Percentiles rank a stretch among this genome's conserved stretches.
Conservation (phyloP, 92 coral and sea anemone species). For the Muricea muricata region DNA sequence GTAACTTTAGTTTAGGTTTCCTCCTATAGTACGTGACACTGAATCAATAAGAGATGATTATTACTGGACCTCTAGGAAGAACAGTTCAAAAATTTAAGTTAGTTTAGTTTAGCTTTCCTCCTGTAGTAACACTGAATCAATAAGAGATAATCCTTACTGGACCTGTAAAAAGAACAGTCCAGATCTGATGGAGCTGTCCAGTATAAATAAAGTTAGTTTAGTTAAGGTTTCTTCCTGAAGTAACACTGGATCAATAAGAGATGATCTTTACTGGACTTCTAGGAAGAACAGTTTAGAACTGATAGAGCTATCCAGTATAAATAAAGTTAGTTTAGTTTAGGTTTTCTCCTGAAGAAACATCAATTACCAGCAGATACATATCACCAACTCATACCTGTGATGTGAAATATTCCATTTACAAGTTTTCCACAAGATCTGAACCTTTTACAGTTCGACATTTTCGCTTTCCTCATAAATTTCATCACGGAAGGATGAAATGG, state of each 20-base stretch:
- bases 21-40: background rate
- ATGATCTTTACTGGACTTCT: background rate
- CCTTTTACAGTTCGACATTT: background rate
- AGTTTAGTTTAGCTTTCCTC: background rate
- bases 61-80: too few species aligned
- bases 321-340: background rate
- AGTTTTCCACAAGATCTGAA: conserved; percentile 20
- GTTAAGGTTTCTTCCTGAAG: background rate
- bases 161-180: background rate
- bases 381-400: background rate
- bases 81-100: too few species aligned
- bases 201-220: background rate
- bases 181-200: background rate
- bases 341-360: background rate
- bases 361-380: background rate
- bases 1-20: background rate
- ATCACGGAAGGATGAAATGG: conserved; percentile 32
- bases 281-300: background rate
- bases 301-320: background rate
- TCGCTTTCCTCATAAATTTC: background rate
- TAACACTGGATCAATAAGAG: conserved; percentile 6
- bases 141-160: background rate
- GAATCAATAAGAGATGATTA: too few species aligned
- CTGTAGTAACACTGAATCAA: background rate
- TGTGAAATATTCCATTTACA: conserved; percentile 11